Evolutionary conservation across 2,888 invertebrate species (phyloP).

Genomic region (Encarsia formosa): DNA sequence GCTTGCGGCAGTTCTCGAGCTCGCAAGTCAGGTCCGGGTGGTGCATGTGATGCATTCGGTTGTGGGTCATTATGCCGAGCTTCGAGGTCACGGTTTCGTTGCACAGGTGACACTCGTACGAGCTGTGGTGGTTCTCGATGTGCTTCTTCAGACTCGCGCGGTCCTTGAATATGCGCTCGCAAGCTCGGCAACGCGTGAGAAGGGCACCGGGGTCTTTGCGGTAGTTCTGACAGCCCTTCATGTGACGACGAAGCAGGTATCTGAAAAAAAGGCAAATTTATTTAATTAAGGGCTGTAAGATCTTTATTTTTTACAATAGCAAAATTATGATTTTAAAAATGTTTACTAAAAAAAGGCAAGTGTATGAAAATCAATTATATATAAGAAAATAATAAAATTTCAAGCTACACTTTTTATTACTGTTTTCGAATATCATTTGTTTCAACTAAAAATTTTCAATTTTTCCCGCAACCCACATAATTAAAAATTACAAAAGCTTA

Average conservation of each 20-base stretch:
- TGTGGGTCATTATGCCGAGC: slow-evolving; percentile 58
- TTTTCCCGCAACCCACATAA: too few species aligned
- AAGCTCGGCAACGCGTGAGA: slow-evolving; percentile 57
- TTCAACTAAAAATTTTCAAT: too few species aligned
- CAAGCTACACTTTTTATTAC: too few species aligned
- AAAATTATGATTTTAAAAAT: neutral
- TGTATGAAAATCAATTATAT: too few species aligned
- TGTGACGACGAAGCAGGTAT: slow-evolving; percentile 57
- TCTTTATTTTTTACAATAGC: neutral
- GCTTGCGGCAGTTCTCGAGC: slow-evolving; percentile 52
- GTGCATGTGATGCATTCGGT: slow-evolving; percentile 56
- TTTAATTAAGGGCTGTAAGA: too few species aligned
- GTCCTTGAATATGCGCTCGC: slow-evolving; percentile 58
- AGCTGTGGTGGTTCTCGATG: slow-evolving; percentile 56
- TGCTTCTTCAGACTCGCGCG: slow-evolving; percentile 56
- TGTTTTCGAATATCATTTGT: too few species aligned
- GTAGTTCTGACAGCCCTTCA: slow-evolving; percentile 57
- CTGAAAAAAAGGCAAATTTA: slow-evolving; percentile 31
- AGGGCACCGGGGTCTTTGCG: slow-evolving; percentile 53
- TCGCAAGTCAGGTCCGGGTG: slow-evolving; percentile 56
- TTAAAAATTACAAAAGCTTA: too few species aligned
- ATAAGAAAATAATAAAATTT: too few species aligned
- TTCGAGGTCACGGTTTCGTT: slow-evolving; percentile 56
- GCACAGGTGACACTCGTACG: slow-evolving; percentile 56
- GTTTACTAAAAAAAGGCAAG: too few species aligned